Base-by-base conservation (phyloP, 2,888 invertebrate species). In the Notodonta ziczac region DNA sequence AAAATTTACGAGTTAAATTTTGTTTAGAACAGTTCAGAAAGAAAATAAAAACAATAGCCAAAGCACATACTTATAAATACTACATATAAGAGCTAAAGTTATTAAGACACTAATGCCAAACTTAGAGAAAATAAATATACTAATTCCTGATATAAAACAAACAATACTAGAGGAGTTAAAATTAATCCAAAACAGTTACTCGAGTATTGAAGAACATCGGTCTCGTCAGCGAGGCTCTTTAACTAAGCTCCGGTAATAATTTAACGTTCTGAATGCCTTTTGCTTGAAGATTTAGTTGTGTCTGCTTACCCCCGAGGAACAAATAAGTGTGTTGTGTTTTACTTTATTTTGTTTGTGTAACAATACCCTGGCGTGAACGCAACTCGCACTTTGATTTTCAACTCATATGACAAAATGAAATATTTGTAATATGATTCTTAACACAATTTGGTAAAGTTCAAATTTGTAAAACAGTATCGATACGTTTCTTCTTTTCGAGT, bases 281-380 rank as follows among this genome's bases (percentile, higher is more conserved):
- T 63, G 66, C 68, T 66, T 55, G 51, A 72, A 70, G 68, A 78
- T 76, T 76, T 74, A 80, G 72, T 73, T 74, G 71, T 72, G 78
- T 78, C 76, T 81, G 77, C 81, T 78, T 80, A 81, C 83, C 83
- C 79, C 71, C 76, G 73, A 85, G 85, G 83, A 88, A 87, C 85
- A 86, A 88, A 86, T 85, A 82, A 81, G 79, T 82, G 71, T 67
- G 74, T 67, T 77, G 64, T 81, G 77, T 85, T 84, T 84, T 86
- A 76, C 67, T 89, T 88, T 87, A 86, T 87, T 88, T 89, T 79
- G 80, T 84, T 81, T 76, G 69, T 76, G 76, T 82, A 88, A 90
- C 88, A 90, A 90, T 88, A 81, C 72, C 62, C 61, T 70, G 68
- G 80, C 80, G 80, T 86, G 82, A 86, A 83, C 83, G 80, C 75